Base-by-base conservation (phyloP, 2,888 invertebrate genomes). In the Patella depressa region DNA sequence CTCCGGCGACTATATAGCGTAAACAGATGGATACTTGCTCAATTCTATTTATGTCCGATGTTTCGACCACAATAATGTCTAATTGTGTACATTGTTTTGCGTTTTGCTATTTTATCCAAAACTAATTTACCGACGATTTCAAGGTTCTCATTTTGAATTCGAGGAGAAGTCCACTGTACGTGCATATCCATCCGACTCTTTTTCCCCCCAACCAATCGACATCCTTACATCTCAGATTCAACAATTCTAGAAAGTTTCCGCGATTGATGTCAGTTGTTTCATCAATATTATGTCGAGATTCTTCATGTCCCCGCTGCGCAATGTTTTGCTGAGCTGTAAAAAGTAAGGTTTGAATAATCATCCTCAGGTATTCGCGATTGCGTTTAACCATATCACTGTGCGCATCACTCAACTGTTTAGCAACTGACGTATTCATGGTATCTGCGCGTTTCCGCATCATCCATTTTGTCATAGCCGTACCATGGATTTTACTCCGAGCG, bases 181-280 rank as follows among this genome's bases (percentile, higher is more conserved):
- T 71, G 71, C 17, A 17, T 7, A 17, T 71, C 34, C 53, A 71
- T n/a, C 17, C 15, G 29, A 9, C 53, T 53, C 53, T 71, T 24
- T 29, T 71, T 71, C 12, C 71, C 17, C n/a, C 53, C 24, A 71
- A 9, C 71, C 71, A 71, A 17, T n/a, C 19, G 24, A 71, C 24
- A 71, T 71, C 29, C 53, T 24, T 71, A 53, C 71, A 71, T 29
- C 71, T 15, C 71, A 71, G 24, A 24, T 24, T 9, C 19, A 71
- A 29, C 71, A 71, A 29, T 29, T 71, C 71, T 19, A 71, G 71
- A 71, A 71, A 71, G 53, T 71, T 71, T 17, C 71, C 71, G 17
- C 71, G 53, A 71, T 71, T 71, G 17, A 71, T 29, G n/a, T 70
- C 3, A 12, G 24, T 2, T 17, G 24, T 24, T 24, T 24, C 59